phyloP scores from a whole-genome alignment of 1,140 invertebrate genomes.

The Drosophila littoralis region DNA sequence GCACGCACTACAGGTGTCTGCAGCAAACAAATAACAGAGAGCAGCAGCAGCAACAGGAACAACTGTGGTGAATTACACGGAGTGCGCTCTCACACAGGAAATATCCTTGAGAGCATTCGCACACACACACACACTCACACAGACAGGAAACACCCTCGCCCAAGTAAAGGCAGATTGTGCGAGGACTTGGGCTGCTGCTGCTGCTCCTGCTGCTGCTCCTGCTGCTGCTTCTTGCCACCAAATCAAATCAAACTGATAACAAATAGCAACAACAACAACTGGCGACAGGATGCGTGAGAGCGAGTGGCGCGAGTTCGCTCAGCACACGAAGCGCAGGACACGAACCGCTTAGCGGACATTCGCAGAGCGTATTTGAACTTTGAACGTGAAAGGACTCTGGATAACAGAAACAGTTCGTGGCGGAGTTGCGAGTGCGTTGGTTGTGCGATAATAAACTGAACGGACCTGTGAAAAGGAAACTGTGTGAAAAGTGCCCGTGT shows the following conservation, averaged over 20 bases:
- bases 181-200: slow-evolving; percentile 51
- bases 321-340: slow-evolving; percentile 15
- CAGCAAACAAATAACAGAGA: slow-evolving; percentile 35
- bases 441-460: slow-evolving; percentile 47
- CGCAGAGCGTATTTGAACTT: slow-evolving; percentile 21
- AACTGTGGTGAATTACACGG: slow-evolving; percentile 60
- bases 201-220: slow-evolving; percentile 16
- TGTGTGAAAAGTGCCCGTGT: slow-evolving; percentile 15
- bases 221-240: slow-evolving; percentile 34
- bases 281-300: slow-evolving; percentile 28
- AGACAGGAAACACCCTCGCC: slow-evolving; percentile 46
- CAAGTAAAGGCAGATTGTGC: slow-evolving; percentile 69
- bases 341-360: slow-evolving; percentile 15
- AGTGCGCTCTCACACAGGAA: slow-evolving; percentile 8
- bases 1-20: slow-evolving; percentile 68
- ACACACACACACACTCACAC: slow-evolving; percentile 20
- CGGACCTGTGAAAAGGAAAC: neutral
- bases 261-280: slow-evolving; percentile 37
- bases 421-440: slow-evolving; percentile 75
- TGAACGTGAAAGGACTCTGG: slow-evolving; percentile 33
- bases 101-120: slow-evolving; percentile 11
- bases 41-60: slow-evolving; percentile 43
- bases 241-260: slow-evolving; percentile 81
- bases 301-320: slow-evolving; percentile 3
- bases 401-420: slow-evolving; percentile 70